Evolutionary conservation across 2,113 vertebrate species (phyloP), one percentile per base, ranked within the genome.

Genomic region (Kobus ellipsiprymnus): DNA sequence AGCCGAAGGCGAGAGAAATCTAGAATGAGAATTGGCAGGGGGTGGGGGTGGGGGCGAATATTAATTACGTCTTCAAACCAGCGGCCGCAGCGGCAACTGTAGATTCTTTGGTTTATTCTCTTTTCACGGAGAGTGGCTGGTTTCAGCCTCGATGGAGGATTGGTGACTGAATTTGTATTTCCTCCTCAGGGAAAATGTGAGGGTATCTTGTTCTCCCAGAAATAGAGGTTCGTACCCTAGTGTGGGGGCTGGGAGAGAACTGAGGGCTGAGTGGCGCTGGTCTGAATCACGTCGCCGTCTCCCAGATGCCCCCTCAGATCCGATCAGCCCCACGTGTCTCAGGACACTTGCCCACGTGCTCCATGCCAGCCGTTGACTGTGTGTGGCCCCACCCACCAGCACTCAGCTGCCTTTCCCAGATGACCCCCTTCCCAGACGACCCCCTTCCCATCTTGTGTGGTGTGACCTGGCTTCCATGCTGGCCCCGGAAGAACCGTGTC

Each of bases 1-100:
- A 59, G 48, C 57, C 59, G n/a, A 30, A 88, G 60, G 67, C 71
- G n/a, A 64, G 29, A 83, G 55, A 96, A 94, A 62, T 64, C 57
- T 80, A 92, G 27, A 89, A 77, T 84, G 5, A 93, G 25, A 57
- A 46, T 81, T 25, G 14, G 29, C 1, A 13, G 29, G 1, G 13
- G 19, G 0, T 6, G 29, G 33, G 29, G 59, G 10, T 13, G 59
- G 7, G 19, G 13, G 29, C 1, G 36, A 57, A 19, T 74, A 25
- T 62, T 55, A 84, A 30, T 23, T 82, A 25, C 1, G 25, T 29
- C 85, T 40, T 95, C 71, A 77, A 78, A 78, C 33, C 25, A 50
- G 40, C 11, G 12, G 23, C 57, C 11, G 9, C 52, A 52, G 11
- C 5, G 1, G 9, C 40, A 50, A 81, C 14, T 44, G 13, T 36